phyloP scores from a whole-genome alignment of 2,888 invertebrate genomes.

The Globia sparganii region DNA sequence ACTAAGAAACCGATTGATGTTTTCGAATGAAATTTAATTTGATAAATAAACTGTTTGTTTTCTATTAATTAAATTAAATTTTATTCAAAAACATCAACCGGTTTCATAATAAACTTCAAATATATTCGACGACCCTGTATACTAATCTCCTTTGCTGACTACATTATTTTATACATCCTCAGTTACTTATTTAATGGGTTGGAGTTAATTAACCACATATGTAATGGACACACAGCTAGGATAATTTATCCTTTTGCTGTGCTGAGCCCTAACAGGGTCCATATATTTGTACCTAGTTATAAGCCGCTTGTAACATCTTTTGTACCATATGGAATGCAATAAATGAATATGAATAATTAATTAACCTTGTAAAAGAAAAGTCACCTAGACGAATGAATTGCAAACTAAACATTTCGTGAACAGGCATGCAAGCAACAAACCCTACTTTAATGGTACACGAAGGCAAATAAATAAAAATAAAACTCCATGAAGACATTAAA shows the following conservation, averaged over 20 bases:
- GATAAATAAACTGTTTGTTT: too few species aligned
- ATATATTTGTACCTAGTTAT: neutral
- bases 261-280: neutral
- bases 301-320: neutral
- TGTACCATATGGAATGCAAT: neutral
- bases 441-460: conserved; percentile 13
- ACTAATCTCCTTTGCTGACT: too few species aligned
- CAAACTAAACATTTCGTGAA: neutral
- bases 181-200: neutral
- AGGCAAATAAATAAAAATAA: neutral
- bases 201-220: neutral
- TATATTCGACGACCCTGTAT: too few species aligned
- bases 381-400: neutral
- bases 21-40: too few species aligned
- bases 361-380: neutral
- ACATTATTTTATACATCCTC: neutral
- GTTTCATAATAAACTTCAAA: too few species aligned
- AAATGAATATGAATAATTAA: neutral
- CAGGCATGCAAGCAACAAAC: neutral
- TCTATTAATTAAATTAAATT: too few species aligned
- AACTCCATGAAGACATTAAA: neutral
- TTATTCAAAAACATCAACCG: too few species aligned
- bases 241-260: neutral
- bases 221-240: neutral
- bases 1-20: too few species aligned